A percentile compares a stretch with the other conserved stretches of the same genome.
Conservation (phyloP, 2,888 invertebrate genomes). For the Harmothoe impar region DNA sequence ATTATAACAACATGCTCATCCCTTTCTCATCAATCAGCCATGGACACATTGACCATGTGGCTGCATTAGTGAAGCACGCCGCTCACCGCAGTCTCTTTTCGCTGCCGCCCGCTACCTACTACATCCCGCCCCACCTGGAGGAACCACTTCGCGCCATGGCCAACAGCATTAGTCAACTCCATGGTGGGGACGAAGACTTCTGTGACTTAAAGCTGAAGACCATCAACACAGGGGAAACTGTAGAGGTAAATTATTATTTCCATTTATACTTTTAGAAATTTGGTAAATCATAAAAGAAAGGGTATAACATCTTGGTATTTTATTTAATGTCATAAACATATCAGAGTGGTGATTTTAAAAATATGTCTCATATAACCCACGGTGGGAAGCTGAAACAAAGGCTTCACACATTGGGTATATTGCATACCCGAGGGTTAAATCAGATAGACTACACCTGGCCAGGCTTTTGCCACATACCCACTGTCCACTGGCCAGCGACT, state of each 20-base stretch:
- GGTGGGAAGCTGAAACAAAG: too few relatives aligned
- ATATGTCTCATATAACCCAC: too few relatives aligned
- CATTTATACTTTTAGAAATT: neutral
- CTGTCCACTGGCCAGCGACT: too few relatives aligned
- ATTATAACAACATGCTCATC: too few relatives aligned
- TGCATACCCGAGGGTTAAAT: too few relatives aligned
- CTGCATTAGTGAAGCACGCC: slow-evolving; percentile 76
- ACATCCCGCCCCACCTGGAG: slow-evolving; percentile 75
- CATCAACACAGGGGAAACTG: slow-evolving; percentile 71
- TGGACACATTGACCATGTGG: slow-evolving; percentile 81
- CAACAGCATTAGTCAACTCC: slow-evolving; percentile 71
- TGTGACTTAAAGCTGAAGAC: slow-evolving; percentile 72
- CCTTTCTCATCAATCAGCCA: slow-evolving; percentile 74
- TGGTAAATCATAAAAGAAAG: neutral
- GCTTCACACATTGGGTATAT: too few relatives aligned
- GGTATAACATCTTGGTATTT: too few relatives aligned
- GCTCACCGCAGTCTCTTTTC: slow-evolving; percentile 75
- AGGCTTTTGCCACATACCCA: too few relatives aligned
- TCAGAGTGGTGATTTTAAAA: neutral
- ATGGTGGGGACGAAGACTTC: slow-evolving; percentile 70
- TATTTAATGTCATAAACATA: neutral
- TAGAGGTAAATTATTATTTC: slow-evolving; percentile 72
- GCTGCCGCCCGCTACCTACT: slow-evolving; percentile 76
- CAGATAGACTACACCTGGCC: too few relatives aligned
- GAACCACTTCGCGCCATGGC: slow-evolving; percentile 72